These are phyloP conservation scores for Enteromius argenteus DNA, from an alignment of 2,797 vertebrate genomes.

Conservation along the genomic window DNA sequence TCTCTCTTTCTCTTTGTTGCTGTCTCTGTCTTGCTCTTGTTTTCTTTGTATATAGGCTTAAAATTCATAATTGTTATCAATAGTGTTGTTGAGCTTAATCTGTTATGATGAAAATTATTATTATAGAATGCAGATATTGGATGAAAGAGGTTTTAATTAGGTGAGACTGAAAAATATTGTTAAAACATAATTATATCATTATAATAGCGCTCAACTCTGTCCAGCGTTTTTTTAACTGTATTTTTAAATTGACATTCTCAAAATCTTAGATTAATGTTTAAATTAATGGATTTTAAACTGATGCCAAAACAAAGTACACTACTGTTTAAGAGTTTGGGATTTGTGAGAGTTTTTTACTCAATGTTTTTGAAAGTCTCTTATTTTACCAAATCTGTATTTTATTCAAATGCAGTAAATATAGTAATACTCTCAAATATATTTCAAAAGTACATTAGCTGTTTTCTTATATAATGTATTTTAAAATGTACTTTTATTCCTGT, in stretches of 20 bases:
- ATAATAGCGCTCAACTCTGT: background rate
- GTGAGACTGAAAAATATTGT: background rate
- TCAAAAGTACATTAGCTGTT: no score
- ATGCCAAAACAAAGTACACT: background rate
- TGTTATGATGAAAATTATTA: background rate
- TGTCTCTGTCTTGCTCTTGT: background rate
- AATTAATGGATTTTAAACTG: background rate
- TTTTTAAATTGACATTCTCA: background rate
- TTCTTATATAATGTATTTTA: no score
- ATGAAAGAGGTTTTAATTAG: constrained; percentile 2
- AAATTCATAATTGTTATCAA: background rate
- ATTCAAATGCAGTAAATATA: background rate
- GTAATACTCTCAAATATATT: background rate
- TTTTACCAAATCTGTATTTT: background rate
- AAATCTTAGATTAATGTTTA: background rate
- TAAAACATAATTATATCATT: background rate
- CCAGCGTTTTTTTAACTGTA: background rate
- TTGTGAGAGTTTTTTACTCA: no score
- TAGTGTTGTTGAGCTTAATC: background rate
- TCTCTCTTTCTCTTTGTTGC: background rate
- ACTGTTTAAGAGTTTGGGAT: background rate
- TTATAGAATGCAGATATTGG: background rate
- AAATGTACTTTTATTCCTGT: no score
- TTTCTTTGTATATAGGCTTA: background rate
- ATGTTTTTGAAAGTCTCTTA: background rate